Base-by-base conservation (phyloP, 2,797 vertebrate species). In the Scolopax bukidnonensis region DNA sequence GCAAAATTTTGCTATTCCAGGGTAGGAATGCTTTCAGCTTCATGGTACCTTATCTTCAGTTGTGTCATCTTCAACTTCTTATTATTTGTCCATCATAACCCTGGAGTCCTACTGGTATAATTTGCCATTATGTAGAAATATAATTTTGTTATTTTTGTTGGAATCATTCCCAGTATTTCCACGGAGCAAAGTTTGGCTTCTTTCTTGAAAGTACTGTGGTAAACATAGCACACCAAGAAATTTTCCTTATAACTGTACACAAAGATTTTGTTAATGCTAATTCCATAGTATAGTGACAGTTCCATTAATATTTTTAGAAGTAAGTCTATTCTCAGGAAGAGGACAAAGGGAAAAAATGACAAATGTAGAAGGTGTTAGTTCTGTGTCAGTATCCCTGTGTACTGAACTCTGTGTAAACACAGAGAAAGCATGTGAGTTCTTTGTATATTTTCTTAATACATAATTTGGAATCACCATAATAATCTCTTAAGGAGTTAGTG, bases 391-490 rank as follows among this genome's bases (percentile, higher is more conserved):
- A 83, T 94, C 32, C 60, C 24, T 67, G 50, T 86, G 41, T 88
- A 45, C 76, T 3, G 14, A 71, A 16, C 23, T 30, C 41, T 56
- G 30, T 43, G 81, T 57, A 84, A 89, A 73, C 36, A 87, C 43
- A 51, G 38, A 61, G 63, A 41, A 33, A 82, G 36, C 79, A 43
- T 84, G 59, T 68, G 77, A 76, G 57, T n/a, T 70, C 82, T 82
- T 74, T 67, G 71, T 40, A 91, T 93, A 83, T 89, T 92, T 89
- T 90, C 93, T 76, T 89, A 74, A 89, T 60, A 63, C 36, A 41
- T 73, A 74, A 93, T 87, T 91, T 69, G 87, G 20, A 77, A 77
- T 30, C 0, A 5, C 59, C 84, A 79, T 76, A 90, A 63, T 82
- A 89, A 79, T 63, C 84, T 87, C 38, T 57, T 27, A n/a, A 33